These are phyloP conservation scores for Ahaetulla prasina DNA, from an alignment of 2,113 vertebrate species.

Conservation along the genomic window DNA sequence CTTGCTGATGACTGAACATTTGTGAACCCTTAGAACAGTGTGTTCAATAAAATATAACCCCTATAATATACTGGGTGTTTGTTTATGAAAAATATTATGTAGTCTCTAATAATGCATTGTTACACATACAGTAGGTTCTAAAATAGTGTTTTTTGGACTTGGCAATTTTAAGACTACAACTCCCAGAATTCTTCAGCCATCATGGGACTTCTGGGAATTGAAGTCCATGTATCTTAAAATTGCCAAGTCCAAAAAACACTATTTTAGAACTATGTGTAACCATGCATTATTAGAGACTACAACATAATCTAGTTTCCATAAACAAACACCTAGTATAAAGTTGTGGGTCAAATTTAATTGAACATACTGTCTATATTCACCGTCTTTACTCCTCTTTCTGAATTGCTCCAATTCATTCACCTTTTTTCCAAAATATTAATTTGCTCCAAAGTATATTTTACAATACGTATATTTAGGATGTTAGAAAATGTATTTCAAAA, in stretches of 20 bases:
- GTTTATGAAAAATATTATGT: neutral
- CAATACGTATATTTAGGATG: too few relatives aligned
- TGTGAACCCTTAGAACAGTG: neutral
- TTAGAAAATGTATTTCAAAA: constrained; percentile 5
- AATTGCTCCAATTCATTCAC: neutral
- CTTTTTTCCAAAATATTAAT: neutral
- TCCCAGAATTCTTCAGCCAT: neutral
- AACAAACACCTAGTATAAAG: neutral
- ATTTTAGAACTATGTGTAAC: neutral
- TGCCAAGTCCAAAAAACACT: neutral
- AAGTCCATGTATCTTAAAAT: neutral
- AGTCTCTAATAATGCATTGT: neutral
- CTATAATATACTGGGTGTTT: neutral
- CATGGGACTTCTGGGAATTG: neutral
- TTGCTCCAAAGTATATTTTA: neutral
- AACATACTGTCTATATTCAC: neutral
- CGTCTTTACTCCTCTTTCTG: neutral
- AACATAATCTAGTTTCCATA: neutral
- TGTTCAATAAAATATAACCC: neutral
- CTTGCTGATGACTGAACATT: neutral
- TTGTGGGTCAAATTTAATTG: neutral
- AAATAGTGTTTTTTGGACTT: neutral
- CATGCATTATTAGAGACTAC: neutral
- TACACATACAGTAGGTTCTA: neutral
- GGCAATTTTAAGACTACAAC: neutral